Base-by-base conservation (phyloP, 2,888 invertebrate species). In the Parascotia fuliginaria region DNA sequence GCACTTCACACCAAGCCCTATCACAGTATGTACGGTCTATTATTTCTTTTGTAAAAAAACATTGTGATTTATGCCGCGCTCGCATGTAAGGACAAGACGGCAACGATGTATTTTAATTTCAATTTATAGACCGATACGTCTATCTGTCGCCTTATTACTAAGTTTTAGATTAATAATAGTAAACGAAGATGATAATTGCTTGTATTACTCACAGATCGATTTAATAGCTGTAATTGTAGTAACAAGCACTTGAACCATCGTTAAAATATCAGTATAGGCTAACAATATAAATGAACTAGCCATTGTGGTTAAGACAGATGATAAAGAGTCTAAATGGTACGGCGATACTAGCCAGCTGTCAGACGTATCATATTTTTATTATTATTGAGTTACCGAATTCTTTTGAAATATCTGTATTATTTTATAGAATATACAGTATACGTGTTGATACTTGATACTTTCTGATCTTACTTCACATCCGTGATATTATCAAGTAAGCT, bases 31-130 rank as follows among this genome's bases (percentile, higher is more conserved):
- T 75, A 76, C 77, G 60, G 58, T 83, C 85, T 85, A 87, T 85
- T 83, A 85, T 85, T 87, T 79, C 79, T 85, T 85, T 88, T 81
- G 75, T 81, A 81, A 31, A 51, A 81, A 81, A 74, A 70, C 62
- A 64, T 51, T 61, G 82, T 89, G 88, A 91, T 91, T 90, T 89
- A 91, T 86, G 81, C 77, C 60, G 55, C 62, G 55, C 75, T 79
- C 65, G 80, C 86, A 81, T 82, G 85, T 82, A 80, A 81, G 81
- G 82, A 79, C 79, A 80, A 32, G 15, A 16, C 75, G 75, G 76
- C 75, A 71, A 70, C 76, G 76, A 80, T 81, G 81, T 84, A 89
- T 87, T 89, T 87, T 89, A 90, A 89, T 90, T 89, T 91, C 89
- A 89, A 90, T 91, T 90, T 91, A 91, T 89, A 83, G 79, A 75